Base-by-base conservation (phyloP, 2,797 vertebrate genomes). In the Platalea minor region DNA sequence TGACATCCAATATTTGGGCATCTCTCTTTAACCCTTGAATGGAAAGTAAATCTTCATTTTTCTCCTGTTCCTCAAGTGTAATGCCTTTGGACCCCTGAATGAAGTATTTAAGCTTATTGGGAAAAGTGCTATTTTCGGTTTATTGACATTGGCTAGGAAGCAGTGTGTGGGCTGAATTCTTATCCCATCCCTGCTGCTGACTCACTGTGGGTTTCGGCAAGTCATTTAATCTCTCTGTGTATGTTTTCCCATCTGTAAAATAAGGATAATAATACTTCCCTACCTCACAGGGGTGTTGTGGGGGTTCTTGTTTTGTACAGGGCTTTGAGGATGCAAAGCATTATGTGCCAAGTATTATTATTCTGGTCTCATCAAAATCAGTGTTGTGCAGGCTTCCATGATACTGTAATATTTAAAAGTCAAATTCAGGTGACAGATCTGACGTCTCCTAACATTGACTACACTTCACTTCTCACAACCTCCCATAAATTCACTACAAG, bases 31-130 rank as follows among this genome's bases (percentile, higher is more conserved):
- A 97, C 82, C 94, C 91, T 93, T 97, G 96, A 98, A 96, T 96
- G 98, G 98, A 98, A 98, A 97, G 96, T 96, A 98, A 98, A 98
- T 98, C 98, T 98, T 98, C 98, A 98, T 97, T 98, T 98, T 98
- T 98, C 98, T 98, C 97, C 98, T 97, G 80, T 94, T 97, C 78
- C 69, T 93, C 91, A 95, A 96, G 92, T 96, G 80, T 96, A 92
- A 97, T 96, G 89, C 97, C 96, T 97, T 98, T 98, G 97, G 97
- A 97, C 98, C 97, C 95, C 95, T 96, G 92, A 95, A 96, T 97
- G 93, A 97, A 97, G 93, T 97, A 96, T 97, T 97, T 96, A 95
- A 97, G 75, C 82, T 96, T 97, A 90, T 94, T 94, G 84, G 96
- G 96, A 95, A 97, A 97, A 97, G 79, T 96, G 73, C 43, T 91